Conservation (phyloP, 2,888 invertebrate species). For the Glyphotaelius pellucidus region DNA sequence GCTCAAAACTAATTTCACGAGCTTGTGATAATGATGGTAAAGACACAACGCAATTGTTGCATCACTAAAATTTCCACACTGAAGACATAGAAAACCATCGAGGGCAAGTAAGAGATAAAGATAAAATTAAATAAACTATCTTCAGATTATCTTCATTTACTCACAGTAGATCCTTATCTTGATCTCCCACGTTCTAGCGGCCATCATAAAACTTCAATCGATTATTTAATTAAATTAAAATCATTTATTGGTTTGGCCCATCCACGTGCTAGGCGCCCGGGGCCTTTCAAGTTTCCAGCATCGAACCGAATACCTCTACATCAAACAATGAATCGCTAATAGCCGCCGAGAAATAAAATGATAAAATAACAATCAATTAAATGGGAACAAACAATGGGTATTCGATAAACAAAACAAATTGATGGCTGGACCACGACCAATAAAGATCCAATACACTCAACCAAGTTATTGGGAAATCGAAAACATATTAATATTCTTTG, state of each 20-base stretch:
- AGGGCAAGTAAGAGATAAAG: not conserved
- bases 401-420: slow-evolving; percentile 43
- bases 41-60: not conserved
- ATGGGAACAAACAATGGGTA: slow-evolving; percentile 35
- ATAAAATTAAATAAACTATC: not conserved
- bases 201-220: not conserved
- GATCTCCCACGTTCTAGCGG: not conserved
- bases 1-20: not conserved
- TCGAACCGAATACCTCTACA: slow-evolving; percentile 10
- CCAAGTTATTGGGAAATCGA: not conserved
- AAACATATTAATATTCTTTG: not conserved
- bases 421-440: slow-evolving; percentile 6
- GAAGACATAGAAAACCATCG: not conserved
- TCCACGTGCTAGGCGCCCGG: slow-evolving; percentile 3
- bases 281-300: not conserved
- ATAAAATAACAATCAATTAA: slow-evolving; percentile 39
- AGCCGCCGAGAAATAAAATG: slow-evolving; percentile 26
- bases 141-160: not conserved
- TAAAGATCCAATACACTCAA: not conserved
- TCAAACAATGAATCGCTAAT: slow-evolving; percentile 35
- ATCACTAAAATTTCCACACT: not conserved
- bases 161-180: not conserved
- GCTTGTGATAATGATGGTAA: not conserved
- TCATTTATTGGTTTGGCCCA: not conserved
- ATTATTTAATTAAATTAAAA: not conserved